Evolutionary conservation across 2,888 invertebrate genomes (phyloP), one percentile per base, ranked within the genome.

Genomic region (Cheilosia vulpina): DNA sequence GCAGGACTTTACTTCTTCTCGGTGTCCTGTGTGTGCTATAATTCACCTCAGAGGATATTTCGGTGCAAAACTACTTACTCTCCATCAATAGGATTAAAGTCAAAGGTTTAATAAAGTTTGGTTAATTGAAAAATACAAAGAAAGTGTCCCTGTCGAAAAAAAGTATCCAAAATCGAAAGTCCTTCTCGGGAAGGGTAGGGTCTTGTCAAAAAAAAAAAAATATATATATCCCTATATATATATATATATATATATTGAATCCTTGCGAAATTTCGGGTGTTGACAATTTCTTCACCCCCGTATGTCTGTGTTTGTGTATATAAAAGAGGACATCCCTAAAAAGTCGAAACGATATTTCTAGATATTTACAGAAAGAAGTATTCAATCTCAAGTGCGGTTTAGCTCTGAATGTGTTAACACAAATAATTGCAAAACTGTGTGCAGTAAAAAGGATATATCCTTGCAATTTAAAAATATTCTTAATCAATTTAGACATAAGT

Each of bases 401-500:
- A 72, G 43, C 53, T 53, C 6, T 55, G 45, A 38, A 38, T 50
- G 50, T 72, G 57, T 62, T 41, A 27, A 69, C 15, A 47, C 53
- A 47, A 24, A 58, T 19, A 47, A 38, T 47, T 57, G 31, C 43
- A 78, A 52, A 63, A 78, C 38, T 52, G n/a, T 58, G 52, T 45
- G 43, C 17, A 63, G 47, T 55, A 50, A 58, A 66, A 76, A 43
- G 68, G 73, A 76, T 55, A 43, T 41, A 73, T 57, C 47, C 65
- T 76, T 45, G 87, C 63, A 45, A 55, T 76, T 79, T 80, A 65
- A 45, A 65, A 45, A 71, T n/a, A 47, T 73, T 72, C 60, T 66
- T 65, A 75, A 84, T 78, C 69, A 69, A 60, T 79, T 84, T 82
- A 55, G 52, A 76, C 57, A 60, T 81, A 89, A 88, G 89, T 89